Base-by-base conservation (phyloP, 2,113 vertebrate species). In the Girardinichthys multiradiatus region DNA sequence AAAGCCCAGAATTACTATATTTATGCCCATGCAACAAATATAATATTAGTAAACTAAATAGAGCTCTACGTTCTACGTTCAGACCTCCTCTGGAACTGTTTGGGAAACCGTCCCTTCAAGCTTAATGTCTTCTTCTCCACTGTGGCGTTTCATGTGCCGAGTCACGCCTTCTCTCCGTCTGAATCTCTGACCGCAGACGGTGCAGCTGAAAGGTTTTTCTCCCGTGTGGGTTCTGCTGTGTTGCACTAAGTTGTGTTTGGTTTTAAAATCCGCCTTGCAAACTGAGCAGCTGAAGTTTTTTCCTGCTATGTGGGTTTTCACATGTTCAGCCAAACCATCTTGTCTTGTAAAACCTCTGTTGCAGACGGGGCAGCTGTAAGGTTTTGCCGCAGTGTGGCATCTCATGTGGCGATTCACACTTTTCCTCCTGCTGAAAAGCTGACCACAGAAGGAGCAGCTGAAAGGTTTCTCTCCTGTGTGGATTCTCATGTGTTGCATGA, bases 351-450 rank as follows among this genome's bases (percentile, higher is more conserved):
- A 65, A 28, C n/a, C 26, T 42, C 14, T 39, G 2, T 45, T 28
- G 42, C 63, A 65, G 24, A 65, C 26, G 2, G 63, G 42, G 37
- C 37, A 65, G 14, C n/a, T 28, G 21, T 65, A 45, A 4, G 63
- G 63, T 65, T 65, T 65, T 42, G 26, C 63, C 28, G 17, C 37
- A 3, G 26, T 45, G 63, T 65, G 63, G 19, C 63, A 42, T 45
- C 37, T 64, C 35, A 35, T 39, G n/a, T 64, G 62, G 39, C 62
- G 24, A 4, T n/a, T 64, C 14, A 64, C 12, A 39, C 33, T 37
- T 39, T 64, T 37, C 35, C 24, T 26, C 13, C 33, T 64, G 33
- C 33, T 64, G 35, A 64, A 64, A 4, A 13, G n/a, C 26, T n/a
- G 33, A 27, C n/a, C 24, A 37, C 62, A 64, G 14, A 64, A 7